Evolutionary conservation across 1,140 invertebrate species (phyloP).

Genomic region (Drosophila auraria): DNA sequence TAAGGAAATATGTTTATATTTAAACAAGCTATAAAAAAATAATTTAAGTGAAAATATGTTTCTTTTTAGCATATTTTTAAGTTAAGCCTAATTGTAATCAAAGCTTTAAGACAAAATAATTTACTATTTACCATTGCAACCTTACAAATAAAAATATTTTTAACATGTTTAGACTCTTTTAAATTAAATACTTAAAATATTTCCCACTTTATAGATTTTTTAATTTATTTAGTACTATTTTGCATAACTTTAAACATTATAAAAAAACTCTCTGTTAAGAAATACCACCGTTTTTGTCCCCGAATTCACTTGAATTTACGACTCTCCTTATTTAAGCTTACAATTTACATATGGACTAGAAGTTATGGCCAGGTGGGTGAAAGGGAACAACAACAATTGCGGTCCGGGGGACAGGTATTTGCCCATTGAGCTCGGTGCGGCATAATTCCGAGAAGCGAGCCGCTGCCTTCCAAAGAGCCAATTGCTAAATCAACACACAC

Average conservation of each 20-base stretch:
- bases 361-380: constrained; percentile 30
- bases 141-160: no score
- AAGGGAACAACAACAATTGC: constrained; percentile 4
- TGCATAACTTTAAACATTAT: no score
- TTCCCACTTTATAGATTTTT: neutral
- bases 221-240: neutral
- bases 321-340: constrained; percentile 51
- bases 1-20: neutral
- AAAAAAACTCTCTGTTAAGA: neutral
- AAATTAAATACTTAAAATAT: neutral
- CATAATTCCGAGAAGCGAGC: constrained; percentile 72
- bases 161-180: neutral
- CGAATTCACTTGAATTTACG: constrained; percentile 3
- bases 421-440: constrained; percentile 63
- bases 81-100: neutral
- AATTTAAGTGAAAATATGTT: neutral
- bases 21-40: neutral
- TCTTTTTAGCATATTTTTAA: no score
- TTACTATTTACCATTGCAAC: neutral
- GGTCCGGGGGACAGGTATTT: constrained; percentile 23
- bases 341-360: constrained; percentile 66
- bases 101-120: neutral
- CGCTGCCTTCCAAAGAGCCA: constrained; percentile 48
- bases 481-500: constrained; percentile 76
- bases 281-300: neutral